These are phyloP conservation scores for Champsocephalus esox DNA, from an alignment of 2,797 vertebrate species.

Conservation along the genomic window DNA sequence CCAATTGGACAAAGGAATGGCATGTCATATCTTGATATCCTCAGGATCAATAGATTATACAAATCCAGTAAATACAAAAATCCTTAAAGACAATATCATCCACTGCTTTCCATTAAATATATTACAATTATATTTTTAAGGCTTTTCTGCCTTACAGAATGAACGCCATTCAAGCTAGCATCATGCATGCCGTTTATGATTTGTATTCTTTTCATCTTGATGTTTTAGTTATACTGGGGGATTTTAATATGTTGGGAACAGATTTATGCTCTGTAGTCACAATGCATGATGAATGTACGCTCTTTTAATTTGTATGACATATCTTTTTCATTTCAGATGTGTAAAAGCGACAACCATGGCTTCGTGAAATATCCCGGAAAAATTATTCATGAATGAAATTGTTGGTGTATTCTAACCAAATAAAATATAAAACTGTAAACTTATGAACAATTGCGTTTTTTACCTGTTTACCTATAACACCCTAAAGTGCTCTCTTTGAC, in stretches of 20 bases:
- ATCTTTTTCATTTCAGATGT: slow-evolving; percentile 28
- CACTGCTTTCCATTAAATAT: neutral
- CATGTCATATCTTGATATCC: slow-evolving; percentile 54
- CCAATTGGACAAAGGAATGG: slow-evolving; percentile 49
- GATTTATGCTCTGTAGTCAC: neutral
- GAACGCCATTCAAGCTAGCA: neutral
- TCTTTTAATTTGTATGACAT: neutral
- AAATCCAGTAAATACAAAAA: slow-evolving; percentile 27
- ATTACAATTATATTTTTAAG: neutral
- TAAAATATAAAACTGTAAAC: no score
- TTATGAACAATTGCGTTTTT: neutral
- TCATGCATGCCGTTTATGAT: neutral
- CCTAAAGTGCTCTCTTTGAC: no score
- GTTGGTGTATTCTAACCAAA: no score
- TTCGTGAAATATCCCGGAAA: neutral
- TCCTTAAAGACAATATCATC: neutral
- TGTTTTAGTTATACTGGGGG: no score
- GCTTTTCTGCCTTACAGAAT: neutral
- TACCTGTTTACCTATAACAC: neutral
- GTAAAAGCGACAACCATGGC: slow-evolving; percentile 9
- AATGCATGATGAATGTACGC: neutral
- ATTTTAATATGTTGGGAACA: neutral
- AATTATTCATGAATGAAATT: no score
- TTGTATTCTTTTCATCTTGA: neutral
- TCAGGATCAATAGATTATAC: slow-evolving; percentile 61